Evolutionary conservation across 2,113 vertebrate genomes (phyloP).

Genomic region (Peucedramus taeniatus): DNA sequence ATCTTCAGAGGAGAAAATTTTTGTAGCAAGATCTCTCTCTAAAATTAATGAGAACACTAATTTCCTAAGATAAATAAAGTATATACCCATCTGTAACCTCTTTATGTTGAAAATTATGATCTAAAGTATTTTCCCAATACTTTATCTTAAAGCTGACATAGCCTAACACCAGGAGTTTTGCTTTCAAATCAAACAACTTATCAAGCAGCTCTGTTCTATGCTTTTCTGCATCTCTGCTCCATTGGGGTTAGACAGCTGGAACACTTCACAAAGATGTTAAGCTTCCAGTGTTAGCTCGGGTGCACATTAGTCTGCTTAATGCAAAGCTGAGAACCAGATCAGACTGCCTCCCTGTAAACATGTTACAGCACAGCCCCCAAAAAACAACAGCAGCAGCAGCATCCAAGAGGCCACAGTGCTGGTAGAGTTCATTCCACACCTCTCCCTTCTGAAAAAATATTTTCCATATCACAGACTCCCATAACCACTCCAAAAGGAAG

Average conservation of each 20-base stretch:
- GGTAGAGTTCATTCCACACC: not conserved
- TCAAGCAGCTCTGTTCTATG: not conserved
- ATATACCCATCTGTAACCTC: not conserved
- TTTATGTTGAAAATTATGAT: not conserved
- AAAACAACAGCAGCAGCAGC: not conserved
- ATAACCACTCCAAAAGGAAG: not conserved
- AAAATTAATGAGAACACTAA: not conserved
- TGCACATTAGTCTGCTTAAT: not conserved
- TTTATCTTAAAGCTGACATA: not conserved
- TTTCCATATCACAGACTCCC: not conserved
- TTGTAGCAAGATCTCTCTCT: not conserved
- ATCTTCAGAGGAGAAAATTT: not conserved
- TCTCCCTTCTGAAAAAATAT: fast-evolving
- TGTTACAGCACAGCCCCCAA: not conserved
- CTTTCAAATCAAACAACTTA: not conserved
- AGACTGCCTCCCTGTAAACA: not conserved
- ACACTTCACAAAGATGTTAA: not conserved
- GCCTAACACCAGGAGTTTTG: not conserved
- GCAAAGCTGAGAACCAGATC: not conserved
- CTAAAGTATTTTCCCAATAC: not conserved
- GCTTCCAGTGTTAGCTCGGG: not conserved
- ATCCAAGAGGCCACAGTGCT: not conserved
- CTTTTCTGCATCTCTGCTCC: not conserved
- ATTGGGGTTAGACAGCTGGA: not conserved
- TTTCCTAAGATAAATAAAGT: not conserved